phyloP scores from a whole-genome alignment of 2,113 vertebrate species.

The Alces alces region DNA sequence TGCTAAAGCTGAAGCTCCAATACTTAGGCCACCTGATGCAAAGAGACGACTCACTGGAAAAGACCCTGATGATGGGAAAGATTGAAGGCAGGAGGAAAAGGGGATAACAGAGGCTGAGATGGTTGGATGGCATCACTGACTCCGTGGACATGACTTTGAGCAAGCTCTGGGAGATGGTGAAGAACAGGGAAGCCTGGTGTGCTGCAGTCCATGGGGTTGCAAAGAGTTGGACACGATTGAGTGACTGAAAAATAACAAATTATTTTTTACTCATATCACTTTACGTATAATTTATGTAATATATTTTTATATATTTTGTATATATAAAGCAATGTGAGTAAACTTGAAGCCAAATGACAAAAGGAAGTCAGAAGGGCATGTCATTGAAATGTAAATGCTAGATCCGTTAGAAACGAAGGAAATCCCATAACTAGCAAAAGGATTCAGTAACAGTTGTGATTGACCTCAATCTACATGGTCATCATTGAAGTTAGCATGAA shows the following conservation, averaged over 20 bases:
- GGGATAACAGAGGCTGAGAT: not conserved
- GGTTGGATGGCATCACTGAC: not conserved
- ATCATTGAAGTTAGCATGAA: not conserved
- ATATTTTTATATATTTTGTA: not conserved
- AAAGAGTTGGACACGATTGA: not conserved
- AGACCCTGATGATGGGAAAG: not conserved
- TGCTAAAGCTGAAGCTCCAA: not conserved
- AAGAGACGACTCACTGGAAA: not conserved
- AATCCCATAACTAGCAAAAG: not conserved
- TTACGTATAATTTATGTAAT: not conserved
- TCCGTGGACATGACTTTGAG: not conserved
- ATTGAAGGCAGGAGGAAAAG: not conserved
- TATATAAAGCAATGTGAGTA: not conserved
- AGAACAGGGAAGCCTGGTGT: not conserved
- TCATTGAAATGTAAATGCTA: not conserved
- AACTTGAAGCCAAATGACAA: not conserved
- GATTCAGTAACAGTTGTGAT: not conserved
- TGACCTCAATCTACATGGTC: not conserved
- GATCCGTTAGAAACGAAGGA: not conserved
- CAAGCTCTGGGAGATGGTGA: not conserved
- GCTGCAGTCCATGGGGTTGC: not conserved
- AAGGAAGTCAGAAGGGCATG: not conserved
- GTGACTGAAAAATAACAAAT: not conserved
- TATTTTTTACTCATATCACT: not conserved
- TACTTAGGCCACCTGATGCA: not conserved